Evolutionary conservation across 2,797 vertebrate genomes (phyloP), one percentile per base, ranked within the genome.

Genomic region (Triplophysa yarkandensis): DNA sequence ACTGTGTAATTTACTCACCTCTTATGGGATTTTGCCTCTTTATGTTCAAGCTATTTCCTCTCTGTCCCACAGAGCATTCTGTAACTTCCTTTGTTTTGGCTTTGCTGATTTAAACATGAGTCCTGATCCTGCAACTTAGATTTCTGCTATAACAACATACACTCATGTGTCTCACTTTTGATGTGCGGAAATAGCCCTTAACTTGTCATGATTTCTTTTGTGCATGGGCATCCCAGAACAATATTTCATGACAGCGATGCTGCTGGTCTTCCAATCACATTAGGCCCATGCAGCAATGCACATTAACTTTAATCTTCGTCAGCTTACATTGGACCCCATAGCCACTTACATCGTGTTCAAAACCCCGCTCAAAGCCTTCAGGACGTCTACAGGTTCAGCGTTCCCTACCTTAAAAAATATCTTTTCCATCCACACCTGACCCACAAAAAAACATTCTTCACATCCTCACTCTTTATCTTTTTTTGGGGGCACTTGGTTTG

Each of bases 201-300:
- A 55, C 48, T 23, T 64, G 4, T 43, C 16, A 36, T 36, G 0
- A 7, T 52, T 65, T 43, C 11, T 58, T 57, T 41, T 66, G 28
- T 48, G 41, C 28, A 46, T 48, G 17, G 44, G 71, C 69, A 48
- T 66, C 21, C 23, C 30, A 46, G 55, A 23, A 44, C 19, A 55
- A 43, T 66, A 73, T 67, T 77, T 44, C 23, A 64, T 58, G 74
- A 21, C 82, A 76, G 50, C 76, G 85, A 87, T 87, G 70, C 54
- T 39, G 68, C 68, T 72, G 57, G 71, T 77, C 71, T 57, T 79
- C 75, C 77, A 77, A 77, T 62, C 46, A 64, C 68, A 77, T 81
- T 74, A 69, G 78, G 79, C 81, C 81, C 74, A 80, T 78, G 79
- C 68, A 81, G 44, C 52, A 76, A 57, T 63, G 65, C 52, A 83